These are phyloP conservation scores for Platycercus adscitus DNA, from an alignment of 2,113 vertebrate genomes.

Conservation along the genomic window DNA sequence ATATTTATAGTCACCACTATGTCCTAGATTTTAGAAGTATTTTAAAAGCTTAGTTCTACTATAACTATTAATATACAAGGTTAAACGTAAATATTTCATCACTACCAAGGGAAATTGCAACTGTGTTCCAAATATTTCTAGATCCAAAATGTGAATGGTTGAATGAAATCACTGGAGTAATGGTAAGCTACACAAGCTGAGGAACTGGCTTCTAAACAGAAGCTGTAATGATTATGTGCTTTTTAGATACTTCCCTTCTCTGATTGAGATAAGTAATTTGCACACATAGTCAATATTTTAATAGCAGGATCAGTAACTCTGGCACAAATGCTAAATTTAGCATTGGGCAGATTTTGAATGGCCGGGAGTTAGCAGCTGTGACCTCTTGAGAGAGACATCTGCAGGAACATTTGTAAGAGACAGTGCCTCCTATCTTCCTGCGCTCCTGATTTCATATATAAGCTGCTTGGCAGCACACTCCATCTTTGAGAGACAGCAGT, in stretches of 20 bases:
- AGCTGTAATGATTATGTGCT: not conserved
- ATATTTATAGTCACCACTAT: not conserved
- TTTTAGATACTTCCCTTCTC: not conserved
- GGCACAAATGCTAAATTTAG: constrained; percentile 41
- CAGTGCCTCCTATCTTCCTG: constrained; percentile 39
- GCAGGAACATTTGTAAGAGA: constrained; percentile 32
- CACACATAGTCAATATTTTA: constrained; percentile 45
- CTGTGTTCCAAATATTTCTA: not conserved
- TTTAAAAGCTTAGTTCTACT: not conserved
- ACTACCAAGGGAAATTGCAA: not conserved
- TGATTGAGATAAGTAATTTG: constrained; percentile 7
- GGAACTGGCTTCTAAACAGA: not conserved
- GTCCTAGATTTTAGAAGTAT: not conserved
- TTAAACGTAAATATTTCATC: constrained; percentile 19
- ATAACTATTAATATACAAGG: not conserved
- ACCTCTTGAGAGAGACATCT: constrained; percentile 62
- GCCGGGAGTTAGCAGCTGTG: constrained; percentile 58
- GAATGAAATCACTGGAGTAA: not conserved
- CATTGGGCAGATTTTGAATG: constrained; percentile 2
- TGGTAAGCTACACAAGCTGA: not conserved
- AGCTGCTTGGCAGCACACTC: constrained; percentile 7
- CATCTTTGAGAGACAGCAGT: not conserved
- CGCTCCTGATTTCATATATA: not conserved
- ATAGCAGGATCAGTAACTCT: constrained; percentile 45
- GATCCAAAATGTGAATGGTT: not conserved